These are phyloP conservation scores for Scomber japonicus DNA, from an alignment of 2,113 vertebrate species.

Conservation along the genomic window DNA sequence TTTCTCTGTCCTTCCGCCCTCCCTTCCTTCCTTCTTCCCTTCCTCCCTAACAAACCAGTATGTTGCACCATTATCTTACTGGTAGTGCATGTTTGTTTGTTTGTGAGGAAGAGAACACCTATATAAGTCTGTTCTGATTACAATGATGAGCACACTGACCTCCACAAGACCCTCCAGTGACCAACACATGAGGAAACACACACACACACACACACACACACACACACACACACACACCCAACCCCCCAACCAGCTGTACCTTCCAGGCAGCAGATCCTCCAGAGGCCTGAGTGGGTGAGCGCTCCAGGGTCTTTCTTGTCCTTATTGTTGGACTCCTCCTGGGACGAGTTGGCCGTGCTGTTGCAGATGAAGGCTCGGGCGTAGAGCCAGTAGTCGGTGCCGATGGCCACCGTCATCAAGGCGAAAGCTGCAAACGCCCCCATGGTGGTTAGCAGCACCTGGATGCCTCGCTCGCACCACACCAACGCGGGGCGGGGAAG, in stretches of 20 bases:
- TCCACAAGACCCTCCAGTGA: neutral
- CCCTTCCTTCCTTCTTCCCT: too few relatives aligned
- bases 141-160: conserved; percentile 34
- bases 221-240: conserved; percentile 3
- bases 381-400: conserved; percentile 96
- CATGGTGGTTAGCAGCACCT: conserved; percentile 93
- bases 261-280: conserved; percentile 96
- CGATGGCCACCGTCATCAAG: conserved; percentile 95
- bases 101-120: conserved; percentile 28
- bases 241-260: conserved; percentile 74
- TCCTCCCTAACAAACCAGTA: neutral
- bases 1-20: too few relatives aligned
- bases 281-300: conserved; percentile 94
- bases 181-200: neutral
- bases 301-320: conserved; percentile 93
- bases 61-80: neutral
- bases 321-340: conserved; percentile 87
- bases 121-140: conserved; percentile 45
- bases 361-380: conserved; percentile 94
- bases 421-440: conserved; percentile 94
- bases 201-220: neutral
- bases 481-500: conserved; percentile 84
- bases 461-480: conserved; percentile 93
- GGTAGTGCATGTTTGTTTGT: neutral
- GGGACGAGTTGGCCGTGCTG: conserved; percentile 90